These are phyloP conservation scores for Nectonema munidae DNA, from an alignment of 2,888 invertebrate genomes.

Conservation along the genomic window DNA sequence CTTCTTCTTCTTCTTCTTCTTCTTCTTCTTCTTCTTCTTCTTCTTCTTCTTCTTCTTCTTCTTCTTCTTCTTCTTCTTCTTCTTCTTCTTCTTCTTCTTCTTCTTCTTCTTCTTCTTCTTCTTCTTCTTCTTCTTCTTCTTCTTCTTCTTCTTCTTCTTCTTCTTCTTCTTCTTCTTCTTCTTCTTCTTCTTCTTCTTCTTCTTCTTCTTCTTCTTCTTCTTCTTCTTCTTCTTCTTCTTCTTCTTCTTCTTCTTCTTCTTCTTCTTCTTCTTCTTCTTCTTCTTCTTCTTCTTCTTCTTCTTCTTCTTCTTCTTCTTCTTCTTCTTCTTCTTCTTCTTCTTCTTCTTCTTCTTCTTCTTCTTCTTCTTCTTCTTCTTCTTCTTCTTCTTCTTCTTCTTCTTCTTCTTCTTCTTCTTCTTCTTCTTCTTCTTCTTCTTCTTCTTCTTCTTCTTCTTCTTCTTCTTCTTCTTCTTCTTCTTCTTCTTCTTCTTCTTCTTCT, in stretches of 20 bases:
- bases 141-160: constrained; percentile 5
- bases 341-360: constrained; percentile 5
- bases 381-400: constrained; percentile 5
- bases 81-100: constrained; percentile 5
- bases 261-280: constrained; percentile 5
- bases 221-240: constrained; percentile 5
- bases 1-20: constrained; percentile 5
- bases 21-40: constrained; percentile 5
- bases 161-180: constrained; percentile 5
- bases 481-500: constrained; percentile 5
- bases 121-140: constrained; percentile 5
- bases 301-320: constrained; percentile 5
- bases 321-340: constrained; percentile 5
- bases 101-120: constrained; percentile 5
- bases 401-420: constrained; percentile 5
- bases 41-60: constrained; percentile 5
- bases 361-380: constrained; percentile 5
- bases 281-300: constrained; percentile 5
- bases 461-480: constrained; percentile 5
- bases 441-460: constrained; percentile 5
- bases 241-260: constrained; percentile 5
- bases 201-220: constrained; percentile 5
- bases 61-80: constrained; percentile 5
- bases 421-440: constrained; percentile 5
- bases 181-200: constrained; percentile 5